Conservation (phyloP, 2,113 vertebrate species). For the Odocoileus virginianus region DNA sequence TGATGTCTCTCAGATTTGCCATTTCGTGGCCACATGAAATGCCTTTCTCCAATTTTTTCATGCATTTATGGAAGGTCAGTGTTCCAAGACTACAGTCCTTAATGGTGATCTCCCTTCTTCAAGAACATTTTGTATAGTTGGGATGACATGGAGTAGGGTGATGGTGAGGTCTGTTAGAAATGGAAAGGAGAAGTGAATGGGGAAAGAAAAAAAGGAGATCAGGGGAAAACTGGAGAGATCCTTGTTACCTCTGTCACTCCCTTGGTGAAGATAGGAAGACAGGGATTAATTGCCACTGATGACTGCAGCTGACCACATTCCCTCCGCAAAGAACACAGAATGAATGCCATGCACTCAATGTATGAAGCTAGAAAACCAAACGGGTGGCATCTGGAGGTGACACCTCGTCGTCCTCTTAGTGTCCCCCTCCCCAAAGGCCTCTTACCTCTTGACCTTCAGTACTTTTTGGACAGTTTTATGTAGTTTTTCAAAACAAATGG, state of each 20-base stretch:
- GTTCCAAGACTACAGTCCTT: neutral
- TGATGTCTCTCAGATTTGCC: neutral
- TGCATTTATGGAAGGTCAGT: neutral
- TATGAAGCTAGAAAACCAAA: neutral
- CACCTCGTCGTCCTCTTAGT: neutral
- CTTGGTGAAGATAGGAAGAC: neutral
- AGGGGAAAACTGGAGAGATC: neutral
- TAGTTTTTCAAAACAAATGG: conserved; percentile 46
- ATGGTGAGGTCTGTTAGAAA: neutral
- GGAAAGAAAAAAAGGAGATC: neutral
- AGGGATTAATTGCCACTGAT: neutral
- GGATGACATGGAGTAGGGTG: neutral
- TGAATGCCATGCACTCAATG: neutral
- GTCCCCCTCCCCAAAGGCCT: neutral
- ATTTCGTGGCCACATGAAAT: neutral
- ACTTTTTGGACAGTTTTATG: conserved; percentile 21
- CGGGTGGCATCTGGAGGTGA: neutral
- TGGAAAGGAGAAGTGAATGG: neutral
- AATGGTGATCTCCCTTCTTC: neutral
- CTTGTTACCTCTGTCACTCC: neutral
- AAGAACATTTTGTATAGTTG: neutral
- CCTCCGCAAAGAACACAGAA: neutral
- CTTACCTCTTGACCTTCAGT: neutral
- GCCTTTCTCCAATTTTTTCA: neutral
- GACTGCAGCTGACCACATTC: neutral